phyloP scores from a whole-genome alignment of 2,113 vertebrate genomes.

The Saccopteryx leptura region DNA sequence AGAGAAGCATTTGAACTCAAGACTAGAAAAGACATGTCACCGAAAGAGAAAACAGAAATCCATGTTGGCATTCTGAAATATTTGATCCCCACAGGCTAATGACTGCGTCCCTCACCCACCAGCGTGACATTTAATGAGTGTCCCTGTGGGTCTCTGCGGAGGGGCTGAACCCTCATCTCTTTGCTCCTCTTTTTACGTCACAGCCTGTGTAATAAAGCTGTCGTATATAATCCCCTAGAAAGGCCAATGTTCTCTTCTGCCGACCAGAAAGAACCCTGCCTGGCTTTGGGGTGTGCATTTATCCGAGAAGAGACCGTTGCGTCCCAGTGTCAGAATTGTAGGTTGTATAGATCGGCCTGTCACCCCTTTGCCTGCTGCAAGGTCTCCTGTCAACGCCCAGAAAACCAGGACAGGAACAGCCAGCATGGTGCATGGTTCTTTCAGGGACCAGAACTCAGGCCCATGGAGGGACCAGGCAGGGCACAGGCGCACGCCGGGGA shows the following conservation, averaged over 20 bases:
- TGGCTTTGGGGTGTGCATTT: background rate
- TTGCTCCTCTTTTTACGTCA: conserved; percentile 18
- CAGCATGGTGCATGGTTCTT: background rate
- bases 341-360: background rate
- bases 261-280: background rate
- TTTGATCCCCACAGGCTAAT: conserved; percentile 34
- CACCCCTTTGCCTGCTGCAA: background rate
- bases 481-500: too few relatives aligned
- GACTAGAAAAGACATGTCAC: background rate
- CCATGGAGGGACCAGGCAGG: background rate
- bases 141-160: background rate
- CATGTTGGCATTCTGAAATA: conserved; percentile 17
- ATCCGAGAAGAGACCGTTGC: background rate
- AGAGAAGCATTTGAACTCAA: conserved; percentile 15
- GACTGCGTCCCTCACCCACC: background rate
- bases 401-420: background rate
- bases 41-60: background rate
- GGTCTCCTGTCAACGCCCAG: background rate
- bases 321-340: background rate
- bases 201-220: background rate
- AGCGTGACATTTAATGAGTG: conserved; percentile 6
- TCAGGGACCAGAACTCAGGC: background rate
- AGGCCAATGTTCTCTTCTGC: background rate
- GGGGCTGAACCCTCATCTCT: background rate
- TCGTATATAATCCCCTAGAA: background rate